A percentile compares a stretch with the other conserved stretches of the same genome.
Evolutionary conservation across 2,113 vertebrate genomes (phyloP).

Genomic region (Xiphorhynchus elegans): DNA sequence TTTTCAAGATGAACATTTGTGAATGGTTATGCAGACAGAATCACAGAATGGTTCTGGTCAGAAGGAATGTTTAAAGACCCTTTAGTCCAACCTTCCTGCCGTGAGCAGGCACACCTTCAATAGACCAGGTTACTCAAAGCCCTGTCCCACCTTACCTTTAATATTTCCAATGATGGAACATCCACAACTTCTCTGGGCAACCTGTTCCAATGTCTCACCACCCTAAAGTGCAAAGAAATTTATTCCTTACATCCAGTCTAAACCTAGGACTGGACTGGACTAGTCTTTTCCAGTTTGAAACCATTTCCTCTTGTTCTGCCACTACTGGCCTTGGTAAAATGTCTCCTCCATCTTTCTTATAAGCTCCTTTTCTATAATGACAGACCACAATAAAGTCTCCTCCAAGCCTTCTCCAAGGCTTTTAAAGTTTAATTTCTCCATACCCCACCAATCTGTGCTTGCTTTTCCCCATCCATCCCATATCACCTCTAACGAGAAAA

Average conservation of each 20-base stretch:
- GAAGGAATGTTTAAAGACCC: neutral
- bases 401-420: neutral
- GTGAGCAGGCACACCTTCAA: neutral
- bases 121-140: neutral
- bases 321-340: neutral
- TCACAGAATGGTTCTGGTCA: neutral
- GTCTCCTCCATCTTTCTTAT: neutral
- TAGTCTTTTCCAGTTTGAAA: neutral
- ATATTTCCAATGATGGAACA: neutral
- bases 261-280: no score
- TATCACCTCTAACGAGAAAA: neutral
- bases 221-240: neutral
- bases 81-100: neutral
- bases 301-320: neutral
- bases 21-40: neutral
- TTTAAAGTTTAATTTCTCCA: neutral
- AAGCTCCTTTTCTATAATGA: neutral
- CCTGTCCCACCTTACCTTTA: neutral
- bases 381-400: neutral
- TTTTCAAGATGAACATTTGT: neutral
- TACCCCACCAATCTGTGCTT: neutral
- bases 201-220: neutral
- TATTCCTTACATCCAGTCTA: neutral
- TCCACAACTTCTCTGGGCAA: neutral
- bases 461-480: neutral